Evolutionary conservation across 2,888 invertebrate species (phyloP).

Genomic region (Nomada flava): DNA sequence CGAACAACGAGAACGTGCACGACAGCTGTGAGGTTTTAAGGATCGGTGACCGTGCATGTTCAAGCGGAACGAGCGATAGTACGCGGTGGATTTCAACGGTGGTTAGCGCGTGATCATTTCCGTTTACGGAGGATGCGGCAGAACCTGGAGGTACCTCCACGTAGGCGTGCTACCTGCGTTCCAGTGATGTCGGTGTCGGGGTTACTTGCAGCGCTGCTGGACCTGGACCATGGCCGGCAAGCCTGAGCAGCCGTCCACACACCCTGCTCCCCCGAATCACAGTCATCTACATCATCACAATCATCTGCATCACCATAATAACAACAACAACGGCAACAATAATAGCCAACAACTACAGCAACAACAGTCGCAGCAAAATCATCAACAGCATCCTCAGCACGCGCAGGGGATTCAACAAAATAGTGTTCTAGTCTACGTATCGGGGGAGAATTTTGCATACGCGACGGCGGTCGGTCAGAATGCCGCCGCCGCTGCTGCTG

Average conservation of each 20-base stretch:
- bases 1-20: slow-evolving; percentile 60
- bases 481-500: slow-evolving; percentile 83
- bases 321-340: slow-evolving; percentile 61
- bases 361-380: slow-evolving; percentile 64
- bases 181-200: slow-evolving; percentile 89
- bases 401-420: slow-evolving; percentile 82
- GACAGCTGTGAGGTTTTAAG: slow-evolving; percentile 53
- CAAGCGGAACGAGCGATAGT: slow-evolving; percentile 42
- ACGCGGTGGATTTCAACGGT: slow-evolving; percentile 56
- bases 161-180: slow-evolving; percentile 85
- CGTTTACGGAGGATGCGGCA: slow-evolving; percentile 82
- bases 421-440: slow-evolving; percentile 87
- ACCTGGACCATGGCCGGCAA: slow-evolving; percentile 90
- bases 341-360: slow-evolving; percentile 59
- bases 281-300: slow-evolving; percentile 73
- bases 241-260: slow-evolving; percentile 88
- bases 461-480: slow-evolving; percentile 84
- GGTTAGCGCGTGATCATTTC: slow-evolving; percentile 58
- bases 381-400: slow-evolving; percentile 61
- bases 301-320: slow-evolving; percentile 73
- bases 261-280: slow-evolving; percentile 83
- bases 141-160: slow-evolving; percentile 77
- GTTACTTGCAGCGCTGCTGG: slow-evolving; percentile 81
- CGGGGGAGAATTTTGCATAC: slow-evolving; percentile 86
- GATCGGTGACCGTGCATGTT: slow-evolving; percentile 47